Percentiles rank a stretch among this genome's conserved stretches.
These are phyloP conservation scores for Stichodactyla helianthus DNA, from an alignment of 64 coral and sea anemone genomes.

Conservation along the genomic window DNA sequence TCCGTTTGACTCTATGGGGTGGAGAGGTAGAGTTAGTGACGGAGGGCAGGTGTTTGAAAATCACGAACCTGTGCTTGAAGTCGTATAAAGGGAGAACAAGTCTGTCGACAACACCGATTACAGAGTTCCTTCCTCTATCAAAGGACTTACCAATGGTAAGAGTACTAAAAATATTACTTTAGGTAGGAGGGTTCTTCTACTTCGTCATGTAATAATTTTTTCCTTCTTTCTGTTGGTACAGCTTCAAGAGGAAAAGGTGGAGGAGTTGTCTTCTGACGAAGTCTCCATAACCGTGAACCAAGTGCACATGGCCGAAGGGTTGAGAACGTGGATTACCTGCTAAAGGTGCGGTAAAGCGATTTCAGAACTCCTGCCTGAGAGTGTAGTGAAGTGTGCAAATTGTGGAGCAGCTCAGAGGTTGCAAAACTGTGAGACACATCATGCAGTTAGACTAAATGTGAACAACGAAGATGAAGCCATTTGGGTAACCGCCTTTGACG, in stretches of 20 bases:
- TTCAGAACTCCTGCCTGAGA: background rate
- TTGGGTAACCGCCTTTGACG: background rate
- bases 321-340: background rate
- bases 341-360: background rate
- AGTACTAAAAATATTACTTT: background rate
- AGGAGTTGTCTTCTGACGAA: background rate
- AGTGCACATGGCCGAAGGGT: background rate
- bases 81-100: background rate
- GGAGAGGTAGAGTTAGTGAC: too few species aligned
- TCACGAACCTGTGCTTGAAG: too few species aligned
- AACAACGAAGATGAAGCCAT: background rate
- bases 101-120: background rate
- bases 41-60: too few species aligned
- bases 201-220: background rate
- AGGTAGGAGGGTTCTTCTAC: background rate
- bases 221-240: background rate
- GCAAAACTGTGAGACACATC: background rate
- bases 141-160: background rate
- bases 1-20: too few species aligned
- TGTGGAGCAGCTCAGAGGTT: background rate
- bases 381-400: background rate
- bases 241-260: background rate
- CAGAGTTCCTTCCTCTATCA: background rate
- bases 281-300: background rate
- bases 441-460: background rate